A percentile compares a stretch with the other conserved stretches of the same genome.
Conservation (phyloP, 1,140 invertebrate species). For the Elysia chlorotica region DNA sequence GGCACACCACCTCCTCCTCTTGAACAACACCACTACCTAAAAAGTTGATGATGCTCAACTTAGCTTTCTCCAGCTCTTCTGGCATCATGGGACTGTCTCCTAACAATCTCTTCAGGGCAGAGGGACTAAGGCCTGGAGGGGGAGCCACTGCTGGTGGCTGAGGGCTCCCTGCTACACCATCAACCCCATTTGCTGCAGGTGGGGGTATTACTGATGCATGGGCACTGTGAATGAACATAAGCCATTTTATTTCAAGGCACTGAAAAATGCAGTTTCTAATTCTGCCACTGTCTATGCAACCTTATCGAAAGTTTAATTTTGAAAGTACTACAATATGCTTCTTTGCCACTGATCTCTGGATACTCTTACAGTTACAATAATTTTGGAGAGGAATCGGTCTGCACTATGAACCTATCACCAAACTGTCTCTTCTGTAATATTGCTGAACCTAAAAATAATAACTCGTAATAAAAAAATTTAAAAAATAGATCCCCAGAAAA, state of each 20-base stretch:
- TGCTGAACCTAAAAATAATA: no score
- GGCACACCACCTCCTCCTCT: constrained; percentile 76
- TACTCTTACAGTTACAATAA: background rate
- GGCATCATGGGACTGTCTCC: constrained; percentile 76
- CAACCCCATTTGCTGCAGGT: background rate
- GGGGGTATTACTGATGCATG: constrained; percentile 10
- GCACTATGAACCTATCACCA: background rate
- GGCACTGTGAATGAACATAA: constrained; percentile 18
- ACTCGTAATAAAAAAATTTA: no score
- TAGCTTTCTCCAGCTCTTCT: constrained; percentile 83
- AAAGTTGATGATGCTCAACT: constrained; percentile 83
- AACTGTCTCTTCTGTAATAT: background rate
- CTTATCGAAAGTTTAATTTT: background rate
- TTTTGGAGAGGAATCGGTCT: background rate
- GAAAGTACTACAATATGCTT: background rate
- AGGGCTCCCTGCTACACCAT: constrained; percentile 8
- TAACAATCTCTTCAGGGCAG: constrained; percentile 79
- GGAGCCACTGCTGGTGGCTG: constrained; percentile 24
- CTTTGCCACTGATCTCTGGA: background rate
- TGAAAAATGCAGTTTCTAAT: background rate
- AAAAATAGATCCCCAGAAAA: no score
- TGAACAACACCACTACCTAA: constrained; percentile 77
- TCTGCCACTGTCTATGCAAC: background rate
- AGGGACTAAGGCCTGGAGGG: constrained; percentile 80
- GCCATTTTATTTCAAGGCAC: background rate